Evolutionary conservation across 2,797 vertebrate species (phyloP).

Genomic region (Paedocypris micromegethes): DNA sequence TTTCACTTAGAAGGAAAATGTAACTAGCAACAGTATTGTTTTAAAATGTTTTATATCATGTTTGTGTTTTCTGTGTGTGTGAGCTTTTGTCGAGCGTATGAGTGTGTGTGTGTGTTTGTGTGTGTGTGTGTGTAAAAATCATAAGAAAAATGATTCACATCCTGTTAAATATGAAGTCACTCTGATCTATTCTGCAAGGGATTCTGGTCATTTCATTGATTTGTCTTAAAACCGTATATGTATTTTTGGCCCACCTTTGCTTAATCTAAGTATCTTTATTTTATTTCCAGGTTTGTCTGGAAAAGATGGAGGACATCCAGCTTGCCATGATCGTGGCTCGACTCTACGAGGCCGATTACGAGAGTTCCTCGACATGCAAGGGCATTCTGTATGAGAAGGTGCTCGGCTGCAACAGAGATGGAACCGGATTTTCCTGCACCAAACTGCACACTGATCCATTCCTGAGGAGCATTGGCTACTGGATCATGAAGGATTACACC

Average conservation of each 20-base stretch:
- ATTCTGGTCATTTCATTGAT: not conserved
- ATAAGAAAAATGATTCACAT: no score
- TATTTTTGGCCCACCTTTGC: not conserved
- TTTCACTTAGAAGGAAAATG: no score
- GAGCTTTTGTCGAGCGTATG: no score
- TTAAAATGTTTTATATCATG: no score
- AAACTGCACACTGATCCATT: conserved; percentile 91
- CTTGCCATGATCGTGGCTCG: conserved; percentile 93
- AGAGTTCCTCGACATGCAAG: conserved; percentile 88
- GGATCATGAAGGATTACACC: conserved; percentile 95
- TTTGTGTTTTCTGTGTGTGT: no score
- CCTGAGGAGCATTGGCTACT: conserved; percentile 92
- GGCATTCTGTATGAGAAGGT: conserved; percentile 90
- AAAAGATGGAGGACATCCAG: conserved; percentile 99
- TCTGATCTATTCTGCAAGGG: no score
- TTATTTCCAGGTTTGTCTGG: conserved; percentile 81
- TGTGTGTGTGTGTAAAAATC: no score
- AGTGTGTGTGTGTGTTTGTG: no score
- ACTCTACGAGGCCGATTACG: conserved; percentile 93
- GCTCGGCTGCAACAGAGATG: conserved; percentile 83
- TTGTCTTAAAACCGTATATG: not conserved
- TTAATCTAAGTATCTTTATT: not conserved
- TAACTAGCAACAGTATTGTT: no score
- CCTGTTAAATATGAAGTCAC: no score
- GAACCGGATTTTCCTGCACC: conserved; percentile 78